Evolutionary conservation across 1,140 invertebrate species (phyloP).

Genomic region (Gerris buenoi): DNA sequence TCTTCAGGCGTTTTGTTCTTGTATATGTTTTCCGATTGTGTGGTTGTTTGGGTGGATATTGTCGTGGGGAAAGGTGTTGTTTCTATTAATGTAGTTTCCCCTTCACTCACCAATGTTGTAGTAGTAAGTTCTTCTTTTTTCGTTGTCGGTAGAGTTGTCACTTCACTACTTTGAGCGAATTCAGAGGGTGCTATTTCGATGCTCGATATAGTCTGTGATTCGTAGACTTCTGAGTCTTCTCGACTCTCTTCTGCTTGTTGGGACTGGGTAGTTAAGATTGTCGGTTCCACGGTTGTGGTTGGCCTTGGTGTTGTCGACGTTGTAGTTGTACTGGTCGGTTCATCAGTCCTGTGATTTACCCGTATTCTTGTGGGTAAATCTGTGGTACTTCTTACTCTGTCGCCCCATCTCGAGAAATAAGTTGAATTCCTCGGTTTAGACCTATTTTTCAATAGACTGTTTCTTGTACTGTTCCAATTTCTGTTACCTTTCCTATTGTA

Average conservation of each 20-base stretch:
- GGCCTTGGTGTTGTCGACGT: neutral
- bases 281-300: neutral
- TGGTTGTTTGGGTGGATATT: neutral
- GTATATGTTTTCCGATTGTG: neutral
- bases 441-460: neutral
- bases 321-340: neutral
- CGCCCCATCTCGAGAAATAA: neutral
- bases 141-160: neutral
- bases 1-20: conserved; percentile 14
- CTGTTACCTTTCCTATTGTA: neutral
- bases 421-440: neutral
- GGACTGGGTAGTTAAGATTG: too few relatives aligned
- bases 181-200: neutral
- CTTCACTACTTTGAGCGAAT: neutral
- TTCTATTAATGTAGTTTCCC: neutral
- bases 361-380: neutral
- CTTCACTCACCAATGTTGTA: neutral
- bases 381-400: neutral
- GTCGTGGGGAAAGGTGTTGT: neutral
- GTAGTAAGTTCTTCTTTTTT: neutral
- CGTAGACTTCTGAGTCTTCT: neutral
- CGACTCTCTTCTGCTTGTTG: too few relatives aligned
- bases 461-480: neutral
- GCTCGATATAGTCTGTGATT: neutral
- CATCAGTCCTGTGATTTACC: too few relatives aligned